Evolutionary conservation across 2,888 invertebrate species (phyloP).

Genomic region (Hoplodrina ambigua): DNA sequence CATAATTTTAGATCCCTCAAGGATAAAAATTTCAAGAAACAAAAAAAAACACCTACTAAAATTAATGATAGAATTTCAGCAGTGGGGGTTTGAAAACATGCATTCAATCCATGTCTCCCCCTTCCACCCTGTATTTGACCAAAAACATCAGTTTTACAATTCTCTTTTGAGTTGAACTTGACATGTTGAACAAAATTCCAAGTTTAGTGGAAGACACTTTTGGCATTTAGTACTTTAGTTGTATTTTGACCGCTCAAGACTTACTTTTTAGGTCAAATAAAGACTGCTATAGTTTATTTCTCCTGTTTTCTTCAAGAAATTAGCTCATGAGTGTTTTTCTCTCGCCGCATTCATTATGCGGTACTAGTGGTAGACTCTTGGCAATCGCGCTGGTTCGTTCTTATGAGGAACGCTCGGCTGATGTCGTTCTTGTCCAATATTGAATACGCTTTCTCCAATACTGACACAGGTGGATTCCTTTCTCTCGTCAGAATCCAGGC

Average conservation of each 20-base stretch:
- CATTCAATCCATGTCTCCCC: no score
- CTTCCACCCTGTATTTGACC: not conserved
- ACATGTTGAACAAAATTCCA: no score
- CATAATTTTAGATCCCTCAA: no score
- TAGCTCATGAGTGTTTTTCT: not conserved
- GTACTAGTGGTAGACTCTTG: conserved; percentile 52
- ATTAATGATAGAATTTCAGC: no score
- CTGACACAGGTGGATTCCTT: conserved; percentile 88
- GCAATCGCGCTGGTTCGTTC: conserved; percentile 92
- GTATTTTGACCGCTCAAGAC: not conserved
- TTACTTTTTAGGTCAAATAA: not conserved
- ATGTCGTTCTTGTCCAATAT: conserved; percentile 90
- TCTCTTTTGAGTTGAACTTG: not conserved
- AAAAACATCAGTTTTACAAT: not conserved
- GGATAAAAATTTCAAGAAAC: no score
- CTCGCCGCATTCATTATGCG: not conserved
- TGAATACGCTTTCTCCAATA: conserved; percentile 91
- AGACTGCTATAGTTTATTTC: not conserved
- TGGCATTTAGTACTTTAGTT: not conserved
- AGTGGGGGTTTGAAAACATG: no score
- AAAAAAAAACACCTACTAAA: no score
- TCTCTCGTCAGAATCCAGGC: conserved; percentile 92
- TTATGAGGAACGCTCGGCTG: conserved; percentile 89
- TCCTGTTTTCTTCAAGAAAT: not conserved
- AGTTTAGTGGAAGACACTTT: not conserved